Evolutionary conservation across 2,888 invertebrate species (phyloP).

Genomic region (Ecliptopera silaceata): DNA sequence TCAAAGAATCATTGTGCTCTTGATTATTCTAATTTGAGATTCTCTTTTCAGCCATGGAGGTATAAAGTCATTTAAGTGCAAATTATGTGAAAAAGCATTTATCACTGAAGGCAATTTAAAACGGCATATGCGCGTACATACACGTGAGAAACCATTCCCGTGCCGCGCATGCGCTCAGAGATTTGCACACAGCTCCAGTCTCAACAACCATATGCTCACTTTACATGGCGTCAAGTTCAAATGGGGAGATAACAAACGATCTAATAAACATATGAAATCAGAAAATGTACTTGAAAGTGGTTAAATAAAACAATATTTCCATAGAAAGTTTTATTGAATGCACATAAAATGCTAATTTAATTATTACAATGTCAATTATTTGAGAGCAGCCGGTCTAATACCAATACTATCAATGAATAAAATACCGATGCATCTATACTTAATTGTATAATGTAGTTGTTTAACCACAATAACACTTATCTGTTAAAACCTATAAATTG

Average conservation of each 20-base stretch:
- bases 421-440: slow-evolving; percentile 29
- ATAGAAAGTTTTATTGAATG: slow-evolving; percentile 30
- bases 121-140: slow-evolving; percentile 68
- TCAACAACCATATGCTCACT: slow-evolving; percentile 74
- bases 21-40: neutral
- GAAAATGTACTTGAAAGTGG: slow-evolving; percentile 6
- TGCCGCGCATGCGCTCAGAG: slow-evolving; percentile 69
- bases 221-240: slow-evolving; percentile 69
- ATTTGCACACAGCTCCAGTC: slow-evolving; percentile 70
- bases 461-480: slow-evolving; percentile 1
- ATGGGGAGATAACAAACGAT: slow-evolving; percentile 60
- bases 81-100: slow-evolving; percentile 60
- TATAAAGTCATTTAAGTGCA: slow-evolving; percentile 67
- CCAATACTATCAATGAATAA: slow-evolving; percentile 32
- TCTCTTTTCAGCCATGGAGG: slow-evolving; percentile 66
- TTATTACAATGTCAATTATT: slow-evolving; percentile 40
- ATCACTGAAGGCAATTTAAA: slow-evolving; percentile 65
- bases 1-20: no score
- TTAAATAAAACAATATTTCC: slow-evolving; percentile 22
- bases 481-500: slow-evolving; percentile 16
- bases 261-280: slow-evolving; percentile 36
- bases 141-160: slow-evolving; percentile 68
- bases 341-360: slow-evolving; percentile 38
- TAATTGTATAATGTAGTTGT: slow-evolving; percentile 19
- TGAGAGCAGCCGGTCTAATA: slow-evolving; percentile 33